Base-by-base conservation (phyloP, 2,888 invertebrate species). In the Morpho deidamia region DNA sequence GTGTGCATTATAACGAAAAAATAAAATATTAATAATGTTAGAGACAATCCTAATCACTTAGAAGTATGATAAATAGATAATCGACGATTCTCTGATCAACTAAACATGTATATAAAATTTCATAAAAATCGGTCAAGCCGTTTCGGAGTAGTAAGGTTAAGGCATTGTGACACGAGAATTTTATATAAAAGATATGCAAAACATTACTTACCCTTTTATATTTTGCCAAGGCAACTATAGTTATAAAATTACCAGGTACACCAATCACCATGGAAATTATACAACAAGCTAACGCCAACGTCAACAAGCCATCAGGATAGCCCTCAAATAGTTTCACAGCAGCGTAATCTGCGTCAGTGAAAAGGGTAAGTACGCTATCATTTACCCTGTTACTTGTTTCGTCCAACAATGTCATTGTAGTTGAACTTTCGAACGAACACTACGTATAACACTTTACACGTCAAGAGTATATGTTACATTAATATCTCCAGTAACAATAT, bases 171-270 rank as follows among this genome's bases (percentile, higher is more conserved):
- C n/a, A n/a, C n/a, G n/a, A n/a, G n/a, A n/a, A n/a, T n/a, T n/a
- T n/a, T n/a, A n/a, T n/a, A n/a, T n/a, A n/a, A n/a, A n/a, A n/a
- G n/a, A n/a, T n/a, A n/a, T n/a, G n/a, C n/a, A n/a, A n/a, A n/a
- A n/a, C n/a, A 44, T 32, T 40, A 71, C 89, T 84, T 70, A 95
- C 95, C 92, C 94, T 95, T 83, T 93, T 93, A 67, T 94, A 94
- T 44, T 93, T 90, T 40, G 94, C 92, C 35, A 96, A 85, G 0
- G 95, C 95, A 37, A 93, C 81, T 61, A 95, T 94, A 41, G 95
- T 95, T 71, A 95, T 91, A 55, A 95, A 83, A 78, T 96, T 96
- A 10, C 95, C 95, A 2, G 95, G 95, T 48, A 95, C 93, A 10
- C 95, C 95, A 58, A 95, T 85, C 61, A 94, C 78, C 88, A 95